Conservation (phyloP, 1,140 invertebrate genomes). For the Sinella curviseta region DNA sequence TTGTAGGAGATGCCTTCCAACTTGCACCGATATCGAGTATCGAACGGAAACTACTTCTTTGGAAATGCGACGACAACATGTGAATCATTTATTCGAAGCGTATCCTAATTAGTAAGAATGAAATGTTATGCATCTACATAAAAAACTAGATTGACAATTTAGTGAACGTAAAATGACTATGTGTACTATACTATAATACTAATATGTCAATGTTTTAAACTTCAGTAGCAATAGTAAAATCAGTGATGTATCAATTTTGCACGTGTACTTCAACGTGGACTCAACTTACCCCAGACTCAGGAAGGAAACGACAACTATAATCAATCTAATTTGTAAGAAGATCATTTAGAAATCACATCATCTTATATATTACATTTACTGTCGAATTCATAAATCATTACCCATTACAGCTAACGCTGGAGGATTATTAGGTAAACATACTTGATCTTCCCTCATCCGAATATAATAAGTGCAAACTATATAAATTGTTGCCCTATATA, state of each 20-base stretch:
- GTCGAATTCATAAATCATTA: not conserved
- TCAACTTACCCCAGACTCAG: conserved; percentile 30
- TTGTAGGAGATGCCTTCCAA: not conserved
- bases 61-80: not conserved
- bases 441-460: too few relatives aligned
- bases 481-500: too few relatives aligned
- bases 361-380: not conserved
- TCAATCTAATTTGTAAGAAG: conserved; percentile 20
- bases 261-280: conserved; percentile 35
- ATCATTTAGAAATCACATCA: not conserved
- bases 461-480: too few relatives aligned
- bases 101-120: too few relatives aligned
- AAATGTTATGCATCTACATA: too few relatives aligned
- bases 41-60: not conserved
- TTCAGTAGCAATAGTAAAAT: not conserved
- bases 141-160: too few relatives aligned
- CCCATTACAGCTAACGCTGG: not conserved
- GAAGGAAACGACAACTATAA: conserved; percentile 30
- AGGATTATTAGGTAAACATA: too few relatives aligned
- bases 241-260: conserved; percentile 39
- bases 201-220: too few relatives aligned
- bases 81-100: too few relatives aligned
- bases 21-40: not conserved
- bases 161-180: too few relatives aligned
- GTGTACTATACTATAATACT: too few relatives aligned